A percentile compares a stretch with the other conserved stretches of the same genome.
These are phyloP conservation scores for Dendroctonus valens DNA, from an alignment of 1,140 invertebrate species.

Conservation along the genomic window DNA sequence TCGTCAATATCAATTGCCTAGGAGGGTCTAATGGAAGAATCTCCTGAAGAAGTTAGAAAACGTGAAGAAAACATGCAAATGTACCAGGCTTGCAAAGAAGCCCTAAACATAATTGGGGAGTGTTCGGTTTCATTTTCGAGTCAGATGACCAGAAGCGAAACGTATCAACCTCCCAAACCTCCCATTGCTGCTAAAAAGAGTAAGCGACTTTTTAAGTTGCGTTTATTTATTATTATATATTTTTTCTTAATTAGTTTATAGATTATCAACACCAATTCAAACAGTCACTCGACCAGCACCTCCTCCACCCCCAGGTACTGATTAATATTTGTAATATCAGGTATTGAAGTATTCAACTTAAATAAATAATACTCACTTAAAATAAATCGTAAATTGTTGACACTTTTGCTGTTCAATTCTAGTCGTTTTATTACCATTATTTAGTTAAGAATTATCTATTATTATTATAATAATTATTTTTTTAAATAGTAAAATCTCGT, in stretches of 20 bases:
- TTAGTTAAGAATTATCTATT: not conserved
- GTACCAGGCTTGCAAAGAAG: conserved; percentile 99
- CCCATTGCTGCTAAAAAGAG: conserved; percentile 9
- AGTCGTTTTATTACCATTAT: not conserved
- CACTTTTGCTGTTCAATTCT: not conserved
- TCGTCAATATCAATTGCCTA: conserved; percentile 46
- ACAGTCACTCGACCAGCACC: conserved; percentile 31
- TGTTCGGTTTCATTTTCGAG: conserved; percentile 61
- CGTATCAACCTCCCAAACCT: not conserved
- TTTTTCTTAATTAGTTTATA: conserved; percentile 27
- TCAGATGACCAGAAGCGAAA: not conserved
- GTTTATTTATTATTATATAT: not conserved
- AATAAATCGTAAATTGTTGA: not conserved
- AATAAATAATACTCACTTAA: too few relatives aligned
- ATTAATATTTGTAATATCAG: not conserved
- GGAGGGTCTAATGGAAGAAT: conserved; percentile 98
- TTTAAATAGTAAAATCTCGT: conserved; percentile 3
- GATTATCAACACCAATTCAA: conserved; percentile 32
- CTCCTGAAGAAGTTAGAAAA: conserved; percentile 91
- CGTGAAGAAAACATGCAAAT: conserved; percentile 97
- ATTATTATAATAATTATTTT: conserved; percentile 6
- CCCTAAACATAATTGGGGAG: conserved; percentile 94
- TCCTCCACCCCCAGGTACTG: conserved; percentile 36
- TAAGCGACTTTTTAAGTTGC: not conserved
- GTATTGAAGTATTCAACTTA: too few relatives aligned